Percentiles rank a stretch among this genome's conserved stretches.
Evolutionary conservation across 2,113 vertebrate genomes (phyloP).

Genomic region (Oenanthe oenanthe): DNA sequence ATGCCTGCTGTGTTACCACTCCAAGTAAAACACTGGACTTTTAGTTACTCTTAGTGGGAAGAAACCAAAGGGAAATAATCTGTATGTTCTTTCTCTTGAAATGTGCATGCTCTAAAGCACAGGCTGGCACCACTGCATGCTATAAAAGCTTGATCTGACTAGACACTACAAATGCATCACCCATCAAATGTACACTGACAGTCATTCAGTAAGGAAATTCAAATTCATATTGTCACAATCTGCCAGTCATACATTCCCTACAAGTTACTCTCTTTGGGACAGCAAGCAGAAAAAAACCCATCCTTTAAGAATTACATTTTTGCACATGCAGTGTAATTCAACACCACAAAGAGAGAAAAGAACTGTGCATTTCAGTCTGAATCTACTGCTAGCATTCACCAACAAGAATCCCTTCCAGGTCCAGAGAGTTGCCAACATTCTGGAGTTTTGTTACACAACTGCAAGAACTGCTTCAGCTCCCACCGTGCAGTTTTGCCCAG

Average conservation of each 20-base stretch:
- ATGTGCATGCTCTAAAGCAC: not conserved
- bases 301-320: not conserved
- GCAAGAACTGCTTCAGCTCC: conserved; percentile 15
- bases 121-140: not conserved
- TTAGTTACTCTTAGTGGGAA: not conserved
- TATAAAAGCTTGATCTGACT: not conserved
- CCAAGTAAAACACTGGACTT: not conserved
- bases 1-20: not conserved
- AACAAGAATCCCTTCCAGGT: not conserved
- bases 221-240: not conserved
- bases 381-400: not conserved
- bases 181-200: not conserved
- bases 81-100: not conserved
- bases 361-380: not conserved
- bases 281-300: not conserved
- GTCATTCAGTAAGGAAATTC: not conserved
- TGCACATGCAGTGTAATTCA: not conserved
- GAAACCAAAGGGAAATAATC: not conserved
- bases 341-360: not conserved
- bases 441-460: conserved; percentile 39
- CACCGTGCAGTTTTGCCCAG: not conserved
- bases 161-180: not conserved
- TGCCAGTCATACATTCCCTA: not conserved
- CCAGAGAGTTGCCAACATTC: not conserved
- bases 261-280: not conserved